These are phyloP conservation scores for Eurypyga helias DNA, from an alignment of 2,113 vertebrate genomes.

Conservation along the genomic window DNA sequence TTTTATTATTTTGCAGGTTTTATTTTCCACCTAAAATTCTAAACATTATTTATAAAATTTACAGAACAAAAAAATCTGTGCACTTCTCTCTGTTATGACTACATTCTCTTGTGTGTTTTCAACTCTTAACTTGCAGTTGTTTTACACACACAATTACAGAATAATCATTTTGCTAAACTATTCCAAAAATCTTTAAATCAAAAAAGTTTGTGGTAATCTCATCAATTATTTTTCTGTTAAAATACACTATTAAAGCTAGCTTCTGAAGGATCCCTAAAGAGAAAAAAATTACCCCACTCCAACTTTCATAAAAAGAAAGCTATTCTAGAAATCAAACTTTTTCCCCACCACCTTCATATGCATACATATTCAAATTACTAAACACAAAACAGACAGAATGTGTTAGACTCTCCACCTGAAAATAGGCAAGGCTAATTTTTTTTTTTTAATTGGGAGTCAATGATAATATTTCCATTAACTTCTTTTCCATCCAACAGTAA, in stretches of 20 bases:
- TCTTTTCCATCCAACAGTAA: background rate
- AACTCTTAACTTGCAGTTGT: background rate
- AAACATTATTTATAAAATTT: background rate
- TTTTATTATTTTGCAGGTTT: background rate
- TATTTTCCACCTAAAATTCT: background rate
- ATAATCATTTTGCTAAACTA: background rate
- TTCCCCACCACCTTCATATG: background rate
- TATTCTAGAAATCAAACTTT: background rate
- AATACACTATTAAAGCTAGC: background rate
- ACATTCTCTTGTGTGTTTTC: background rate
- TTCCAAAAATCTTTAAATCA: background rate
- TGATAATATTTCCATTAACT: background rate
- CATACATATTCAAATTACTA: background rate
- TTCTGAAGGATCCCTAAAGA: background rate
- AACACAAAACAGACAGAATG: background rate
- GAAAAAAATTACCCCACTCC: background rate
- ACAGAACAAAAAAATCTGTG: background rate
- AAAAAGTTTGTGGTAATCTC: background rate
- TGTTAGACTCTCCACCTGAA: background rate
- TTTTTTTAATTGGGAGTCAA: background rate
- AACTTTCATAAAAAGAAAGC: background rate
- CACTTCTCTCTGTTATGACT: background rate
- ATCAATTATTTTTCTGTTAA: background rate
- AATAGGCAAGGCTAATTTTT: background rate
- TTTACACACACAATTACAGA: background rate